Evolutionary conservation across 2,888 invertebrate genomes (phyloP).

Genomic region (Athalia cordata): DNA sequence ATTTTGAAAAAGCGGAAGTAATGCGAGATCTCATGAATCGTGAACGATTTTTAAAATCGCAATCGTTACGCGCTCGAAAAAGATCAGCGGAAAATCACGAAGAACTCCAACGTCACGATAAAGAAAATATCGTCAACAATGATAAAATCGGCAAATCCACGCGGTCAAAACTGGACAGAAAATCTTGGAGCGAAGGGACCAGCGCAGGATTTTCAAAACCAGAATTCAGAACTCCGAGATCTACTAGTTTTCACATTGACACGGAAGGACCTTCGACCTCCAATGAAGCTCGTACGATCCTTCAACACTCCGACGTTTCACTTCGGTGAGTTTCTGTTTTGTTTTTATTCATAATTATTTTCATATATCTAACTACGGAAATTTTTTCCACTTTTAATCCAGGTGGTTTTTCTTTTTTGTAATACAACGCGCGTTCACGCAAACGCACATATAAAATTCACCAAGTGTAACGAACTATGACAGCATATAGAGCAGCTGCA

Average conservation of each 20-base stretch:
- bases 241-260: neutral
- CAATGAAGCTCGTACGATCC: neutral
- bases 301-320: neutral
- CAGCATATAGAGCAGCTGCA: too few species aligned
- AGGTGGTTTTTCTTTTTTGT: too few species aligned
- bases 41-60: neutral
- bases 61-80: neutral
- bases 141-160: constrained; percentile 3
- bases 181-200: constrained; percentile 54
- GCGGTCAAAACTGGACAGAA: constrained; percentile 49
- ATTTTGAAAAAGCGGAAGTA: neutral
- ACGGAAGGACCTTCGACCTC: constrained; percentile 25
- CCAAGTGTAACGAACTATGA: too few species aligned
- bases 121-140: constrained; percentile 24
- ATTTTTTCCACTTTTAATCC: too few species aligned
- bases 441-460: too few species aligned
- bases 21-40: too few species aligned
- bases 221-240: neutral
- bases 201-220: neutral
- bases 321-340: constrained; percentile 6
- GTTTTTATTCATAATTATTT: neutral
- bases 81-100: constrained; percentile 17
- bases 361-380: neutral
- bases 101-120: constrained; percentile 44
- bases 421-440: too few species aligned